Conservation (phyloP, 2,797 vertebrate genomes). For the Notamacropus eugenii region DNA sequence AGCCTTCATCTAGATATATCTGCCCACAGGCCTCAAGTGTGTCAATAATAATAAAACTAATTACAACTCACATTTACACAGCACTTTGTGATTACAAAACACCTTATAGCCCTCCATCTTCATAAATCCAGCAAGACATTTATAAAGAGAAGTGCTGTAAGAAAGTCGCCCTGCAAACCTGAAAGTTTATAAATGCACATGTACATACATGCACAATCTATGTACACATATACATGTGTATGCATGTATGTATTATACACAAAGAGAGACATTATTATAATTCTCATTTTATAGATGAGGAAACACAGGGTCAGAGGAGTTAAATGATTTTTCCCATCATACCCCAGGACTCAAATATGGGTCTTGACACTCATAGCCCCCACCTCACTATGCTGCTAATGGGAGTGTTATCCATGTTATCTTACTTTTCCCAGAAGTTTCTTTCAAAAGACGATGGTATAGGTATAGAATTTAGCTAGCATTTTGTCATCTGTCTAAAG, state of each 20-base stretch:
- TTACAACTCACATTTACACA: neutral
- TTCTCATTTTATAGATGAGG: neutral
- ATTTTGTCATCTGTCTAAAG: constrained; percentile 61
- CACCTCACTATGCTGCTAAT: neutral
- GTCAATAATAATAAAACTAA: neutral
- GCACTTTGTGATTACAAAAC: neutral
- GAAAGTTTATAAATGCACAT: neutral
- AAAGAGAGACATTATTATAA: neutral
- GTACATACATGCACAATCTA: too few relatives aligned
- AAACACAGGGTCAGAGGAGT: neutral
- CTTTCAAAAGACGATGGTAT: constrained; percentile 20
- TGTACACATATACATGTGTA: too few relatives aligned
- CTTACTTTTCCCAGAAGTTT: constrained; percentile 45
- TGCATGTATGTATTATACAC: too few relatives aligned
- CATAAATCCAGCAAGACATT: neutral
- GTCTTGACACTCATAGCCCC: neutral
- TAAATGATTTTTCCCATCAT: neutral
- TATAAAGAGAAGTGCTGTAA: neutral
- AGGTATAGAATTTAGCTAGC: constrained; percentile 45
- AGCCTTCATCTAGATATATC: neutral
- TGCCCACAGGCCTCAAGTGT: neutral
- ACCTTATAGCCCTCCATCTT: neutral
- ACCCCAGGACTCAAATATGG: neutral
- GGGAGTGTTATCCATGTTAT: neutral
- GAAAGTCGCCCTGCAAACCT: neutral